Conservation (phyloP, 1,140 invertebrate genomes). For the Cydia fagiglandana region DNA sequence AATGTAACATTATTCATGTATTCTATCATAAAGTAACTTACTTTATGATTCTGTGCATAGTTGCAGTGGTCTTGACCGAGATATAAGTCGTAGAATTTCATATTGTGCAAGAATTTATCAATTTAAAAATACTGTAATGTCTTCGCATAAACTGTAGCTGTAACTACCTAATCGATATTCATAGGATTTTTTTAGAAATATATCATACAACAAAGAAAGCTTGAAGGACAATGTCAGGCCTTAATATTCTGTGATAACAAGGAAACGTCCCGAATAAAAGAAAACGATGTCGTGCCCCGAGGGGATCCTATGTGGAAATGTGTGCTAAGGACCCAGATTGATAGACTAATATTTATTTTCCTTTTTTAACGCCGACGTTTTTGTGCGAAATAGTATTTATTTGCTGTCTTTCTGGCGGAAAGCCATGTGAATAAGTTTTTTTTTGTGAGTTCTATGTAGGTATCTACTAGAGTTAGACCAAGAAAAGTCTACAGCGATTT, state of each 20-base stretch:
- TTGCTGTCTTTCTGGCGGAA: conserved; percentile 3
- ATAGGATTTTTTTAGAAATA: not conserved
- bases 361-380: conserved; percentile 20
- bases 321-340: conserved; percentile 5
- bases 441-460: not conserved
- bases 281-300: not conserved
- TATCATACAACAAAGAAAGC: not conserved
- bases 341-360: conserved; percentile 30
- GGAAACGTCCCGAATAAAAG: conserved; percentile 2
- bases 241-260: conserved; percentile 2
- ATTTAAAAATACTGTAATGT: no score
- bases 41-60: no score
- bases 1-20: no score
- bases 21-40: no score
- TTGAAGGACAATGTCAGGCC: not conserved
- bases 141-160: no score
- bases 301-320: conserved; percentile 17
- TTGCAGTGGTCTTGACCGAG: no score
- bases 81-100: no score
- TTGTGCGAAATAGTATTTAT: not conserved
- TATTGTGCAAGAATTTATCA: no score
- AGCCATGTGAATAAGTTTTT: not conserved
- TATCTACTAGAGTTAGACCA: no score
- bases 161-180: no score
- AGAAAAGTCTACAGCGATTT: no score